Conservation (phyloP, 2,888 invertebrate genomes). For the Nymphalis polychloros region DNA sequence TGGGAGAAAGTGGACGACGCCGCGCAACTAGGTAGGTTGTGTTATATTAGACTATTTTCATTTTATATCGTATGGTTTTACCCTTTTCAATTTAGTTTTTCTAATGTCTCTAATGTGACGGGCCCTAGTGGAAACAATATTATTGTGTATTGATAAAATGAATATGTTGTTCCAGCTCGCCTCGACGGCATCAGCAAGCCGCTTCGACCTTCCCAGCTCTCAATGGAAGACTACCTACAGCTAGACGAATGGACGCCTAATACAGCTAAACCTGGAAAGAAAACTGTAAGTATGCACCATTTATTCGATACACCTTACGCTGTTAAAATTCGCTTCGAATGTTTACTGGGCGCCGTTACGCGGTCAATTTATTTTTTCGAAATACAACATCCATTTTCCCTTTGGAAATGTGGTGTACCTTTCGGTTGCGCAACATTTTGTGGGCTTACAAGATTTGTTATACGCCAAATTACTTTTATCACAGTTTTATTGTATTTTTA, state of each 20-base stretch:
- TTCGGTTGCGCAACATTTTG: not conserved
- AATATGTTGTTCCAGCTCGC: constrained; percentile 86
- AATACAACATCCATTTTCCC: constrained; percentile 6
- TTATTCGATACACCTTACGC: too few relatives aligned
- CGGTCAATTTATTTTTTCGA: not conserved
- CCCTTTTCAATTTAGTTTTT: not conserved
- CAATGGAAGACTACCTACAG: constrained; percentile 97
- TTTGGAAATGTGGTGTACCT: constrained; percentile 19
- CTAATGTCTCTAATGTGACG: not conserved
- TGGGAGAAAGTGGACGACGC: constrained; percentile 95
- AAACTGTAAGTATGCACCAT: constrained; percentile 86
- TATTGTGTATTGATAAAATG: constrained; percentile 36
- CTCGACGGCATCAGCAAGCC: constrained; percentile 94
- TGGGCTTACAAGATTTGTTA: not conserved
- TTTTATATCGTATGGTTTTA: constrained; percentile 17
- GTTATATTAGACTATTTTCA: constrained; percentile 36
- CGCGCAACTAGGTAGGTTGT: constrained; percentile 90
- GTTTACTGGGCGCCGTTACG: not conserved
- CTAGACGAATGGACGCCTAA: constrained; percentile 88
- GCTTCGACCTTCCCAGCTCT: constrained; percentile 85
- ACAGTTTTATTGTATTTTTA: not conserved
- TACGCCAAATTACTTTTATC: not conserved
- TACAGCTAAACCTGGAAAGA: constrained; percentile 88
- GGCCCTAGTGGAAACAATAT: not conserved
- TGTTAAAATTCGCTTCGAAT: too few relatives aligned